Evolutionary conservation across 2,888 invertebrate species (phyloP).

Genomic region (Torymus auratus): DNA sequence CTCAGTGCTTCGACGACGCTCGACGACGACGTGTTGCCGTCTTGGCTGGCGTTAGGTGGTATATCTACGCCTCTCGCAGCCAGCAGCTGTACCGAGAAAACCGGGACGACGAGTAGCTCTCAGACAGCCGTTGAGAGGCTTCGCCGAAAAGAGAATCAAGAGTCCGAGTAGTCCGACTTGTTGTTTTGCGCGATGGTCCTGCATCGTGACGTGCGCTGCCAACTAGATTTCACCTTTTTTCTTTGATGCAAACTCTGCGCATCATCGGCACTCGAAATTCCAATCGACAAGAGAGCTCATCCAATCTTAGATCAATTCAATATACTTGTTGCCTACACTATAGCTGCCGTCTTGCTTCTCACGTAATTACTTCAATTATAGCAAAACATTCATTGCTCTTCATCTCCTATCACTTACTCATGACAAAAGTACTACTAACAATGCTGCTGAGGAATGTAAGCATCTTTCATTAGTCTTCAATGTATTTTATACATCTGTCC

Average conservation of each 20-base stretch:
- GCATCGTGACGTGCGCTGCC: constrained; percentile 32
- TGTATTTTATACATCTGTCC: not conserved
- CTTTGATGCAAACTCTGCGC: constrained; percentile 5
- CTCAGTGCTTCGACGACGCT: constrained; percentile 61
- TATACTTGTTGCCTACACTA: not conserved
- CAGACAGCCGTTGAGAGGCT: not conserved
- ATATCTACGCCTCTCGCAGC: not conserved
- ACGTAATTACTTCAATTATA: no score
- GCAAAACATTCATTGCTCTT: no score
- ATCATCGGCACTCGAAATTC: constrained; percentile 28
- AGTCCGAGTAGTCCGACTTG: not conserved
- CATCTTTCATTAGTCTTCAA: constrained; percentile 1
- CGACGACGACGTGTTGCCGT: constrained; percentile 20
- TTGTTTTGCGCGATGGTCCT: constrained; percentile 23
- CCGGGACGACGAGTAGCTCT: no score
- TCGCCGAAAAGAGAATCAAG: not conserved
- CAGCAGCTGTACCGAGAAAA: not conserved
- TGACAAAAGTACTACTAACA: not conserved
- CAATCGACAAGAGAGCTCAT: constrained; percentile 7
- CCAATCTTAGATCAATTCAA: not conserved
- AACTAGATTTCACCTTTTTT: constrained; percentile 32
- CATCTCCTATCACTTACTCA: no score
- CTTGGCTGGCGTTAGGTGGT: no score
- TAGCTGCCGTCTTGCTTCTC: no score
- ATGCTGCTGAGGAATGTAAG: constrained; percentile 10